Evolutionary conservation across 2,797 vertebrate genomes (phyloP), one percentile per base, ranked within the genome.

Genomic region (Ispidina lecontei): DNA sequence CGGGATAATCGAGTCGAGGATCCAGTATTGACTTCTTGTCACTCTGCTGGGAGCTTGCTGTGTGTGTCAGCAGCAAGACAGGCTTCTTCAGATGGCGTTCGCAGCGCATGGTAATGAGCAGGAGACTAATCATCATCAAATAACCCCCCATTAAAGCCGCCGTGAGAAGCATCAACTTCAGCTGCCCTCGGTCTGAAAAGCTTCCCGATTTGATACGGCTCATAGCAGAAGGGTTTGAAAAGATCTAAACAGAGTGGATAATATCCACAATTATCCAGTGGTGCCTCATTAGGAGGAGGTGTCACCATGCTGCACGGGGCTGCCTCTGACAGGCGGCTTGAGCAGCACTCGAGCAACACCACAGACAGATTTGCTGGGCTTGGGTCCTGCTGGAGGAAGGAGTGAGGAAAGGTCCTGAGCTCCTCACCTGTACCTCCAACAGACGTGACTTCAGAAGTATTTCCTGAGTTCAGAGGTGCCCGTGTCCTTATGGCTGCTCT

Each of bases 81-180:
- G 59, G 14, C 25, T 49, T 79, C 84, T 59, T 51, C 75, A 87
- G 84, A 84, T 94, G 94, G 87, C 96, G 97, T 96, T 92, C 97
- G 93, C 83, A 86, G 94, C 91, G 93, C 97, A 97, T 95, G 97
- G 96, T 97, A 98, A 98, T 94, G 97, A 98, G 97, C 93, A 96
- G 76, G 60, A 95, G 97, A 87, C 96, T 92, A 87, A 90, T 96
- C 91, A 98, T 97, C 95, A 97, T 97, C 97, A 94, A 91, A 96
- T 93, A 95, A 96, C 97, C 23, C 95, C 95, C 97, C 94, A 93
- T 97, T 97, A 97, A 97, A 97, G 96, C 70, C 68, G 9, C 65
- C 87, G 91, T 63, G 91, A 84, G 59, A 87, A 56, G 58, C 82
- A 80, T 59, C 84, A 80, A 14, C 76, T 78, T 89, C 46, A 77